Percentiles rank a stretch among this genome's conserved stretches.
Conservation (phyloP, 2,888 invertebrate species). For the Halocaridina rubra region DNA sequence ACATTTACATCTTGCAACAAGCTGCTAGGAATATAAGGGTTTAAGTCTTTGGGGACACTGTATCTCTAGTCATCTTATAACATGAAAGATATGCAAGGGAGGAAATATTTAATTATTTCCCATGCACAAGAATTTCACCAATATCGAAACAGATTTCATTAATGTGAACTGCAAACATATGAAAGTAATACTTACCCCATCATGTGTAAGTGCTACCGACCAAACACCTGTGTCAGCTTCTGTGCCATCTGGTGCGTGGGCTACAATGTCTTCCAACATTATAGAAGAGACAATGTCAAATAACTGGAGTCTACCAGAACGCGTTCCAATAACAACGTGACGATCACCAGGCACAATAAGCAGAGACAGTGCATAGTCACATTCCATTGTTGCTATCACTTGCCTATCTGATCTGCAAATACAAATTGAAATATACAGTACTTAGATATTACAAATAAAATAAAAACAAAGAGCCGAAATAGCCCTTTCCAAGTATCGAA, state of each 20-base stretch:
- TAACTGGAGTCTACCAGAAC: conserved; percentile 84
- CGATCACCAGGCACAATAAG: conserved; percentile 91
- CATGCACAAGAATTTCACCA: no score
- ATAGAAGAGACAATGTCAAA: conserved; percentile 86
- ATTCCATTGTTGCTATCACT: conserved; percentile 76
- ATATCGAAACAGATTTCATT: no score
- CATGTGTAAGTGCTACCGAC: conserved; percentile 82
- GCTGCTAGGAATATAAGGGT: no score
- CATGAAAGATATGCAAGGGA: no score
- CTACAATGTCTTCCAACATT: conserved; percentile 82
- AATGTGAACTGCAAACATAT: no score
- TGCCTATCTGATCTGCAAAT: conserved; percentile 70
- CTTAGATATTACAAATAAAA: not conserved
- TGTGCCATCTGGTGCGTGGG: conserved; percentile 73
- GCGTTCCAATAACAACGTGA: conserved; percentile 87
- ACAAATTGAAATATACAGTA: no score
- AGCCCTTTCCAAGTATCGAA: no score
- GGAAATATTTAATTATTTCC: no score
- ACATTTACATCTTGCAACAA: no score
- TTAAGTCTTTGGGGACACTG: no score
- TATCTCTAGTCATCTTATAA: no score
- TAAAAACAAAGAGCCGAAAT: no score
- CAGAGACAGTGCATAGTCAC: conserved; percentile 77
- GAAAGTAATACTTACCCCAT: conserved; percentile 74
- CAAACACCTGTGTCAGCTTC: conserved; percentile 76